Percentiles rank a stretch among this genome's conserved stretches.
These are phyloP conservation scores for Schizotus pectinicornis DNA, from an alignment of 2,888 invertebrate species.

Conservation along the genomic window DNA sequence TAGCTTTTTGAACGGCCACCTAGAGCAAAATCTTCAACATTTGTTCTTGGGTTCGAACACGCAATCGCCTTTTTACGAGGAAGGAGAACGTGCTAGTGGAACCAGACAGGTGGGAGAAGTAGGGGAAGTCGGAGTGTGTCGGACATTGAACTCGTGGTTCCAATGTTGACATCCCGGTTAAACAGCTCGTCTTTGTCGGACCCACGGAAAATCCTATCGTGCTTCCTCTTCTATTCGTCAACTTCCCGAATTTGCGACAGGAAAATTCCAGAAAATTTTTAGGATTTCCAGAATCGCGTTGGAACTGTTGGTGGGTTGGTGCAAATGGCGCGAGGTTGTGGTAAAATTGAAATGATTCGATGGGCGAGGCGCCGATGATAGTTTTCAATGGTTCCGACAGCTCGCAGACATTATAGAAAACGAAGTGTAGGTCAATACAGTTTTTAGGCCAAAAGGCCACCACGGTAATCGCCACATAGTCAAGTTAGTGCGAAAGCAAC, in stretches of 20 bases:
- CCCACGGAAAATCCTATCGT: conserved; percentile 21
- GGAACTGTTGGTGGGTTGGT: no score
- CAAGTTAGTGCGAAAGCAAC: conserved; percentile 43
- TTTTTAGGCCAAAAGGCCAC: conserved; percentile 57
- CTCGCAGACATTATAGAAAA: neutral
- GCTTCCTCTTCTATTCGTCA: conserved; percentile 3
- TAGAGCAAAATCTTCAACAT: neutral
- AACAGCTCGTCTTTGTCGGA: conserved; percentile 34
- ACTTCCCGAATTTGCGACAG: no score
- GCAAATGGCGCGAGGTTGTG: no score
- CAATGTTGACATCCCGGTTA: conserved; percentile 56
- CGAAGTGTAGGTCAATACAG: conserved; percentile 45
- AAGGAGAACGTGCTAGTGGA: conserved; percentile 34
- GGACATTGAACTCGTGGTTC: conserved; percentile 55
- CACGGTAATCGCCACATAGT: conserved; percentile 36
- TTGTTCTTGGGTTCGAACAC: conserved; percentile 17
- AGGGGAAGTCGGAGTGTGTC: conserved; percentile 54
- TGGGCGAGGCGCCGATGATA: no score
- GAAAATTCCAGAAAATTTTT: no score
- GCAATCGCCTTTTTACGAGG: conserved; percentile 24
- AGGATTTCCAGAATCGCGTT: no score
- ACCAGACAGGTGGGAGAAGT: conserved; percentile 47
- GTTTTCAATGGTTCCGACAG: conserved; percentile 1
- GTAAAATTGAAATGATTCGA: conserved; percentile 18
- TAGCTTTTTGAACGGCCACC: no score